Evolutionary conservation across 2,888 invertebrate genomes (phyloP).

Genomic region (Platerodrilus igneus): DNA sequence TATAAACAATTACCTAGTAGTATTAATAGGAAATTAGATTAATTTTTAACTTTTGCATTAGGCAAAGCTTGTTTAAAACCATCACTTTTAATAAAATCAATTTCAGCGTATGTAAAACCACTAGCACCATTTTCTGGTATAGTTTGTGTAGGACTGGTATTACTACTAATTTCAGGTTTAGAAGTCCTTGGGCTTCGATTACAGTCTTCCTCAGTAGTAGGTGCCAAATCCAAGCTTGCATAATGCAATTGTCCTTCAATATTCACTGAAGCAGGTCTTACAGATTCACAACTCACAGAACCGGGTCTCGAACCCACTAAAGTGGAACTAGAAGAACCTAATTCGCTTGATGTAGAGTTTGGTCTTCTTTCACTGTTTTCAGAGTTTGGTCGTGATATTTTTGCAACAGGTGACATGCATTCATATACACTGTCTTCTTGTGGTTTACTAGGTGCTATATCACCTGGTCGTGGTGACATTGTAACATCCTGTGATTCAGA

Average conservation of each 20-base stretch:
- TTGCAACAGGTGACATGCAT: conserved; percentile 33
- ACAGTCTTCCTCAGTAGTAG: conserved; percentile 43
- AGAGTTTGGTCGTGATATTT: conserved; percentile 42
- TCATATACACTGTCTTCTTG: conserved; percentile 18
- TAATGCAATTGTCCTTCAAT: conserved; percentile 56
- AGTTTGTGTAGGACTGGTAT: conserved; percentile 19
- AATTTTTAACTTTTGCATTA: conserved; percentile 38
- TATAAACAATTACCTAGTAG: conserved; percentile 22
- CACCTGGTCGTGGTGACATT: conserved; percentile 24
- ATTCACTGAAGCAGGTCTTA: conserved; percentile 36
- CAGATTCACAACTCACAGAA: conserved; percentile 24
- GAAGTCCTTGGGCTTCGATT: conserved; percentile 35
- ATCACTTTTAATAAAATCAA: conserved; percentile 70
- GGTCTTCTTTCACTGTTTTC: conserved; percentile 43
- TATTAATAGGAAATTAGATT: conserved; percentile 21
- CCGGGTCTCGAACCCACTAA: conserved; percentile 36
- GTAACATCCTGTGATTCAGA: conserved; percentile 24
- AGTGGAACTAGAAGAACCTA: conserved; percentile 42
- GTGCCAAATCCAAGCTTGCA: conserved; percentile 60
- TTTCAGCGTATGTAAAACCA: conserved; percentile 71
- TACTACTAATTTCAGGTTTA: conserved; percentile 20
- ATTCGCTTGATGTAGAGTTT: conserved; percentile 43
- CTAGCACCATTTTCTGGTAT: conserved; percentile 37
- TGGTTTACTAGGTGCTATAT: conserved; percentile 22
- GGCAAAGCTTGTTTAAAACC: conserved; percentile 40